These are phyloP conservation scores for Sinotaia quadrata DNA, from an alignment of 2,888 invertebrate species.

Conservation along the genomic window DNA sequence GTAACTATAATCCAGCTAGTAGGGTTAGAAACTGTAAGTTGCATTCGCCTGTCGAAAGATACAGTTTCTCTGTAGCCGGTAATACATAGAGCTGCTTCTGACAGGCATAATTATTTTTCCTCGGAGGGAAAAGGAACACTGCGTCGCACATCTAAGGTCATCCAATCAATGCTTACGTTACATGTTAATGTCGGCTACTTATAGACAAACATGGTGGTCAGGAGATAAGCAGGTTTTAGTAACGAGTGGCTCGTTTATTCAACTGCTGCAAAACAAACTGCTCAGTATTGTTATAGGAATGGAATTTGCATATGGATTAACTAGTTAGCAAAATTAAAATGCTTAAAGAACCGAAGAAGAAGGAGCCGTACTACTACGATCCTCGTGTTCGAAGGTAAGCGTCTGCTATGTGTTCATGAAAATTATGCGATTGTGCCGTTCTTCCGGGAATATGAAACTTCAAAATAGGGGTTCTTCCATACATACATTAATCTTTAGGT, in stretches of 20 bases:
- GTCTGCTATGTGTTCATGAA: slow-evolving; percentile 5
- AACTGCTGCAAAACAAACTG: neutral
- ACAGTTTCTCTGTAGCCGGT: no score
- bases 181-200: neutral
- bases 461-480: no score
- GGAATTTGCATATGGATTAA: neutral
- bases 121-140: no score
- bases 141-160: neutral
- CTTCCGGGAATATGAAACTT: slow-evolving; percentile 6
- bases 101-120: no score
- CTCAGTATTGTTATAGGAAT: neutral
- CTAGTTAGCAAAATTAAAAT: slow-evolving; percentile 10
- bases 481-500: no score
- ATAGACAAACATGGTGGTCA: slow-evolving; percentile 25
- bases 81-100: no score
- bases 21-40: no score
- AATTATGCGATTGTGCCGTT: neutral
- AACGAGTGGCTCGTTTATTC: neutral
- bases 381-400: slow-evolving; percentile 60
- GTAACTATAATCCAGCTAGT: no score
- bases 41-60: no score
- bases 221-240: slow-evolving; percentile 18
- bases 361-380: slow-evolving; percentile 63
- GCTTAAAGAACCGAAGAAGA: slow-evolving; percentile 33
- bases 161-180: slow-evolving; percentile 15